Evolutionary conservation across 1,140 invertebrate genomes (phyloP), one percentile per base, ranked within the genome.

Genomic region (Akabosia matsudoensis): DNA sequence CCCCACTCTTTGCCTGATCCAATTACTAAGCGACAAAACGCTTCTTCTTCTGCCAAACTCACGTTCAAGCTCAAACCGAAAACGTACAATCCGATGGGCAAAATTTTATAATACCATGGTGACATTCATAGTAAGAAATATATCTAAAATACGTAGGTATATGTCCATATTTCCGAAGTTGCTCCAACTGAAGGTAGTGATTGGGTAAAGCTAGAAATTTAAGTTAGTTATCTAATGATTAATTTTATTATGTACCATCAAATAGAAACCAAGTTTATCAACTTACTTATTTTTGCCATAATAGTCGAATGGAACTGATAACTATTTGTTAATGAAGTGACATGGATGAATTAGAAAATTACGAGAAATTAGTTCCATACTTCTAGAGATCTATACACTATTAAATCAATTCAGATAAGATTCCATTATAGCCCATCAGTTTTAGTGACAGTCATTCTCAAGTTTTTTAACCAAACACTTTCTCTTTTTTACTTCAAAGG

Each of bases 401-500:
- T 7, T 56, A 22, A 4, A 56, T 22, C n/a, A n/a, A n/a, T n/a
- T n/a, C 24, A 22, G 24, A 56, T 13, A 22, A 56, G 24, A n/a
- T 56, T 56, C 22, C 7, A 3, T 56, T 56, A 22, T 13, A 56
- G 22, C 54, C 54, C 54, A 56, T n/a, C 24, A n/a, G 54, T 7
- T 56, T 18, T 7, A 45, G n/a, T 13, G 54, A 56, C 14, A 56
- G 56, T 67, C 61, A 67, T 30, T 67, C 7, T 67, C 30, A 28
- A 30, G 4, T 67, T 67, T n/a, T 30, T 28, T 54, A 30, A 54
- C 28, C 34, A 73, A n/a, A n/a, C n/a, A n/a, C n/a, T n/a, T 73
- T 73, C 54, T 31, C 64, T 75, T 54, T 37, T 2, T 54, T 0
- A 31, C n/a, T 77, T 31, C 28, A 1, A 31, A 77, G 76, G 76